phyloP scores from a whole-genome alignment of 2,113 vertebrate species.

The Cyphomyrus discorhynchus region DNA sequence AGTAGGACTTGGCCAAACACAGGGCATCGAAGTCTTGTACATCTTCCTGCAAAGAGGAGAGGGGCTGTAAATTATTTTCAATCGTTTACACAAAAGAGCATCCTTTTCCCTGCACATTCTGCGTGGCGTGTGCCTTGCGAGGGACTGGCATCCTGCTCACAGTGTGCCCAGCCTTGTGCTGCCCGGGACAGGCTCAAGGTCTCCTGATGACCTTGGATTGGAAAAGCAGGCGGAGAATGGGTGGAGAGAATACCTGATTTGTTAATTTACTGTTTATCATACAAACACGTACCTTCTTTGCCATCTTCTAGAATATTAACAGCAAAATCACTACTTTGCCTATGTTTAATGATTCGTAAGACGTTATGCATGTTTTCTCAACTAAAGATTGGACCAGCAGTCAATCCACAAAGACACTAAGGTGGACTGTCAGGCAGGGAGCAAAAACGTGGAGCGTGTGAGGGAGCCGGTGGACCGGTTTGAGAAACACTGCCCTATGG shows the following conservation, averaged over 20 bases:
- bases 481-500: background rate
- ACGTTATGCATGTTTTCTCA: background rate
- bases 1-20: slow-evolving; percentile 89
- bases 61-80: background rate
- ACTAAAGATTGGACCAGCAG: background rate
- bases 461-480: background rate
- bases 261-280: background rate
- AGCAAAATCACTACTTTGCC: background rate
- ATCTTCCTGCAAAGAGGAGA: slow-evolving; percentile 70
- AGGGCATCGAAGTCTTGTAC: slow-evolving; percentile 89
- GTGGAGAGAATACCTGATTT: too few relatives aligned
- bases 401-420: background rate
- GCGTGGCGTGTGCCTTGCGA: background rate
- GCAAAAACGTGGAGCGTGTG: background rate
- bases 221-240: background rate
- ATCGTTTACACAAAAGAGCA: background rate
- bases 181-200: background rate
- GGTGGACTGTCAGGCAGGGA: background rate
- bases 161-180: background rate
- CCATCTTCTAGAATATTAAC: background rate
- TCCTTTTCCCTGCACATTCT: background rate
- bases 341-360: too few relatives aligned
- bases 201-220: background rate
- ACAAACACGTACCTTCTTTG: background rate
- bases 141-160: background rate